These are phyloP conservation scores for Synergus japonicus DNA, from an alignment of 2,888 invertebrate species.

Conservation along the genomic window DNA sequence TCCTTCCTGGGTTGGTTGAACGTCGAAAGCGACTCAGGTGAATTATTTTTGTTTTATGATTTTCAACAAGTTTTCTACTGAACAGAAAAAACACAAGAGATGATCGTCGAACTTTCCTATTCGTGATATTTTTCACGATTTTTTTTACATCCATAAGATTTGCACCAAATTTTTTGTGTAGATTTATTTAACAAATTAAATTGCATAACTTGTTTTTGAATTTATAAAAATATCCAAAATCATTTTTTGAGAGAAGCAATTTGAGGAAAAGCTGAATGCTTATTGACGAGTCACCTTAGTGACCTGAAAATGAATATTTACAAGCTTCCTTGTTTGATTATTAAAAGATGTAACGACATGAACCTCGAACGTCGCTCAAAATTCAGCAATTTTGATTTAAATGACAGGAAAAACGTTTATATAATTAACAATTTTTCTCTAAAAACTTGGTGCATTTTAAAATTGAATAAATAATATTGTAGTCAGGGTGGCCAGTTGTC, in stretches of 20 bases:
- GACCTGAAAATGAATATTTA: constrained; percentile 33
- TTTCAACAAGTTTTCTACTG: background rate
- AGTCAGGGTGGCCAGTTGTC: background rate
- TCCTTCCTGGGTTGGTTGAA: constrained; percentile 74
- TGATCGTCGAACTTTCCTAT: background rate
- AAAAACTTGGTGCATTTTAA: background rate
- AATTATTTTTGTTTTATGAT: constrained; percentile 54
- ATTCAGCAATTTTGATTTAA: background rate
- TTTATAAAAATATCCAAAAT: background rate
- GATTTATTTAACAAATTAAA: background rate
- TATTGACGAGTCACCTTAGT: constrained; percentile 22
- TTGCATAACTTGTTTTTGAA: background rate
- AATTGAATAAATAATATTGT: background rate
- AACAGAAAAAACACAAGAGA: background rate
- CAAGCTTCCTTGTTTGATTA: background rate
- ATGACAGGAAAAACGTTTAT: background rate
- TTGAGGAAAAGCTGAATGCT: background rate
- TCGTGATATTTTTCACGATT: too few relatives aligned
- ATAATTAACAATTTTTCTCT: background rate
- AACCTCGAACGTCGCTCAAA: background rate
- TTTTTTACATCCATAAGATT: too few relatives aligned
- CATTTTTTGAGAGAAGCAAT: constrained; percentile 2
- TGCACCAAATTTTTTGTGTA: too few relatives aligned
- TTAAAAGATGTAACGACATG: background rate
- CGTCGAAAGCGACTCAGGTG: constrained; percentile 78